Base-by-base conservation (phyloP, 2,797 vertebrate species). In the Lacerta viridis region DNA sequence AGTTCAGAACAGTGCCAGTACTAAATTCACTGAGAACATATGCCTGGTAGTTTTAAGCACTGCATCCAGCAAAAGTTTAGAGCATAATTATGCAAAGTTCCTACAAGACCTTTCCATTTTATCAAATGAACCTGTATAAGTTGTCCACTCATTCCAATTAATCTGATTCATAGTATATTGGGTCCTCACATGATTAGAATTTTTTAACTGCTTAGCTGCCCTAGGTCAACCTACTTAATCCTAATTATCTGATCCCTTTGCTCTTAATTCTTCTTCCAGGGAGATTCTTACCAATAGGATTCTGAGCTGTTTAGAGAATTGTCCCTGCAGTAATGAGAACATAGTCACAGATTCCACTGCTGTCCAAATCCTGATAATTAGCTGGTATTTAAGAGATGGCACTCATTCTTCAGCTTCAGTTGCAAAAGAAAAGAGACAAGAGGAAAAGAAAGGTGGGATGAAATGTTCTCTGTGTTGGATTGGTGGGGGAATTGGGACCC, bases 201-300 rank as follows among this genome's bases (percentile, higher is more conserved):
- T 64, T 85, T 91, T 94, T 64, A 94, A 74, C 55, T 94, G 66
- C 88, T 90, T 86, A 88, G 50, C 89, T 83, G 86, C 88, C 79
- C 59, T 89, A 90, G 87, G 89, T 92, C 90, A 92, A 50, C 74
- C 33, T 90, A 86, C 74, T 95, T 95, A 87, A 91, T 93, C 92
- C 91, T 89, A 90, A 89, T 94, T 91, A 91, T 68, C 90, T 88
- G 76, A 91, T 92, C 93, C 90, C 90, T 94, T 94, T 88, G 93
- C 89, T 92, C 90, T 76, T 87, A 88, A 91, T 89, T 88, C 50
- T 85, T 92, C 92, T 85, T 78, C 66, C 74, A 68, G 69, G 76
- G 88, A 84, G 78, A 59, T 92, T 93, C 39, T 82, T 90, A 71
- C 91, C 83, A 92, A 91, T 91, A 36, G 61, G 89, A 91, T 95